A percentile compares a stretch with the other conserved stretches of the same genome.
Evolutionary conservation across 2,797 vertebrate genomes (phyloP).

Genomic region (Tapera naevia): DNA sequence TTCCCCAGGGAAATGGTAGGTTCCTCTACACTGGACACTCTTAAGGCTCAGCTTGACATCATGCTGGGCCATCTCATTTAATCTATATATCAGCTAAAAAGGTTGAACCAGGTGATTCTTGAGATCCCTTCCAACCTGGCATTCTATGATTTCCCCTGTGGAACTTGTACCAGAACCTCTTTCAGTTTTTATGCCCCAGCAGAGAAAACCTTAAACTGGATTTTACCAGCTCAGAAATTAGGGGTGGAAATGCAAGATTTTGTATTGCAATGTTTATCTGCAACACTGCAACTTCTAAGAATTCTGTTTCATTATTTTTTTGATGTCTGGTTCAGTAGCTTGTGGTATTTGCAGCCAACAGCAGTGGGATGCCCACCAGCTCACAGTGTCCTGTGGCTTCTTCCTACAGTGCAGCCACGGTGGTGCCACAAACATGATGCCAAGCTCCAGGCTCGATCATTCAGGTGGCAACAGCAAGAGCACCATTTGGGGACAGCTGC

Average conservation of each 20-base stretch:
- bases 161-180: not conserved
- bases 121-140: no score
- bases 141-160: no score
- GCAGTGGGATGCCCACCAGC: not conserved
- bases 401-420: not conserved
- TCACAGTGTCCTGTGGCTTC: accelerated
- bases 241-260: not conserved
- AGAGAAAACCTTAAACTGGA: not conserved
- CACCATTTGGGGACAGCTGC: accelerated
- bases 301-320: not conserved
- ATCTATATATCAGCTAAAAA: no score
- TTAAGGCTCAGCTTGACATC: no score
- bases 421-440: accelerated
- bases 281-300: not conserved
- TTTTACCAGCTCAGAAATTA: not conserved
- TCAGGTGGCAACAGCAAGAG: not conserved
- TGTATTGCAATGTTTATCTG: not conserved
- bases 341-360: not conserved
- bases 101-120: no score
- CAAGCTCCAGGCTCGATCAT: not conserved
- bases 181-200: not conserved
- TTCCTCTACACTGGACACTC: no score
- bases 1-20: no score
- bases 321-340: not conserved
- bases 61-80: no score